These are phyloP conservation scores for Propithecus deckenii DNA, from an alignment of 2,797 vertebrate species.

Conservation along the genomic window DNA sequence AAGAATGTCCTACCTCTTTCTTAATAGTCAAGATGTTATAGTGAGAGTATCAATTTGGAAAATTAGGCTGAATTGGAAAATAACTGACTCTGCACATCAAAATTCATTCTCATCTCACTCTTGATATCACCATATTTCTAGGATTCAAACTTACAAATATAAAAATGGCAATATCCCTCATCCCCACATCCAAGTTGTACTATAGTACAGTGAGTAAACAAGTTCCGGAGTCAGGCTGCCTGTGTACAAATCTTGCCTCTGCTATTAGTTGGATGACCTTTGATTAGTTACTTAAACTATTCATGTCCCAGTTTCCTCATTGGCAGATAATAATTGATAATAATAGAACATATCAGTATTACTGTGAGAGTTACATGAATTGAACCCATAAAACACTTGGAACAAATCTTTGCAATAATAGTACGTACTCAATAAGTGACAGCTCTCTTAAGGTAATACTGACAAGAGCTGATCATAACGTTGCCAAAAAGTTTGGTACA, in stretches of 20 bases:
- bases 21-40: neutral
- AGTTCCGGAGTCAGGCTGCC: neutral
- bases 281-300: neutral
- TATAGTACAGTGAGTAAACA: neutral
- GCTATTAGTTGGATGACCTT: neutral
- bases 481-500: neutral
- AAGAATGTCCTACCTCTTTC: neutral
- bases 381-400: neutral
- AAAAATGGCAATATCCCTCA: neutral
- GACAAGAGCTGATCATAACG: neutral
- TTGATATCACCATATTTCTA: neutral
- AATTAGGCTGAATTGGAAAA: neutral
- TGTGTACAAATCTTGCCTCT: neutral
- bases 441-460: neutral
- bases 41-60: neutral
- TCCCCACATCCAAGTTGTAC: neutral
- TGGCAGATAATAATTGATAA: neutral
- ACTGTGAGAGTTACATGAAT: neutral
- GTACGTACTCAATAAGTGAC: neutral
- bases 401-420: neutral
- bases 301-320: neutral
- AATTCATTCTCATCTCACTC: neutral
- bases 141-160: neutral
- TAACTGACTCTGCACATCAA: neutral
- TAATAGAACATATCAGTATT: neutral